phyloP scores from a whole-genome alignment of 37 sponge, comb jelly and placozoan species.

The Diacarnus erythraeanus region DNA sequence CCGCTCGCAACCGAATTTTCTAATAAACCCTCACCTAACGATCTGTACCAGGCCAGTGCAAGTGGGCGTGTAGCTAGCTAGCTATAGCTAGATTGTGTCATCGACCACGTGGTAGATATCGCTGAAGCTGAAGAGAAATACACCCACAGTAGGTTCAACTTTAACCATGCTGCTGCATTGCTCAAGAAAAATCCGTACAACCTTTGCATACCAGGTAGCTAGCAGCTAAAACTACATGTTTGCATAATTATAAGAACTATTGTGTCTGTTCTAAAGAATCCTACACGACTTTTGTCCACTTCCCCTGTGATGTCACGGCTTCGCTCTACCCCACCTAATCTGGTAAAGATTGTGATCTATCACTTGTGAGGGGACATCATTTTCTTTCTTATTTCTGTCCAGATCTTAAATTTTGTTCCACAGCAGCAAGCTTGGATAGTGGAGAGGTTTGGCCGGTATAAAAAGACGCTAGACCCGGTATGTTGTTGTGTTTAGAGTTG shows the following conservation, averaged over 20 bases:
- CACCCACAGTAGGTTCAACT: no score
- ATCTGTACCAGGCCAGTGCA: no score
- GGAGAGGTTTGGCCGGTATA: slow-evolving; percentile 92
- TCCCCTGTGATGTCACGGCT: background rate
- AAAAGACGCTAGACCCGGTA: slow-evolving; percentile 76
- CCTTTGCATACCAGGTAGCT: no score
- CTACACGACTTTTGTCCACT: background rate
- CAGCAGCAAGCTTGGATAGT: slow-evolving; percentile 97
- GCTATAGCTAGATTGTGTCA: background rate
- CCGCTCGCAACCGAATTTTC: background rate
- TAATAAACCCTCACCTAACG: no score
- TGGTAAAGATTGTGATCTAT: background rate
- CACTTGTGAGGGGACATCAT: background rate
- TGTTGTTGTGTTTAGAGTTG: slow-evolving; percentile 26
- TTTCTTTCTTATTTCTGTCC: background rate
- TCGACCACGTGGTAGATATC: no score
- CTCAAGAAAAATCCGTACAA: no score
- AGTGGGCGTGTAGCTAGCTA: no score
- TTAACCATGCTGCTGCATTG: no score
- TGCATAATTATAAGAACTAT: no score
- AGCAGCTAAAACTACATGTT: no score
- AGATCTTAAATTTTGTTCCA: slow-evolving; percentile 91
- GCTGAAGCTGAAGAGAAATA: no score
- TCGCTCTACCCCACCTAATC: slow-evolving; percentile 10
- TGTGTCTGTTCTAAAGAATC: no score